phyloP scores from a whole-genome alignment of 2,888 invertebrate genomes.

The Pseudococcus jackbeardsleyi region DNA sequence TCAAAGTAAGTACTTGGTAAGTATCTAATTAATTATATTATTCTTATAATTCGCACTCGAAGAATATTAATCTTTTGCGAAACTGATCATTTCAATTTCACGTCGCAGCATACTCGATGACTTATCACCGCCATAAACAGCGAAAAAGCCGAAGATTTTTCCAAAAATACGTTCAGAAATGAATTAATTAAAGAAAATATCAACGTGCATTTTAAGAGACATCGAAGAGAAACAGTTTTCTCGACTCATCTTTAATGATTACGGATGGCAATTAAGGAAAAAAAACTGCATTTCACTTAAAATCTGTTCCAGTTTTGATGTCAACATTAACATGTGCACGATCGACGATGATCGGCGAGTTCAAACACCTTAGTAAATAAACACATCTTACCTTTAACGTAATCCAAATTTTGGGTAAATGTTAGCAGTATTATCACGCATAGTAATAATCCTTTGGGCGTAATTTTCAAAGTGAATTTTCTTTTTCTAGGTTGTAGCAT shows the following conservation, averaged over 20 bases:
- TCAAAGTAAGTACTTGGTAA: neutral
- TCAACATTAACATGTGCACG: slow-evolving; percentile 47
- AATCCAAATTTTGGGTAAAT: slow-evolving; percentile 64
- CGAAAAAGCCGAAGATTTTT: neutral
- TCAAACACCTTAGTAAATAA: slow-evolving; percentile 1
- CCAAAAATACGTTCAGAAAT: slow-evolving; percentile 21
- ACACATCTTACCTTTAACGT: slow-evolving; percentile 59
- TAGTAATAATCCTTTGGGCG: slow-evolving; percentile 61
- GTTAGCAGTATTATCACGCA: slow-evolving; percentile 62
- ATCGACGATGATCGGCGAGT: neutral
- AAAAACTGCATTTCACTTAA: slow-evolving; percentile 55
- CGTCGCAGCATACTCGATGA: neutral
- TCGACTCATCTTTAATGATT: slow-evolving; percentile 44
- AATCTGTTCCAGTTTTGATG: slow-evolving; percentile 49
- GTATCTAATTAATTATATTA: neutral
- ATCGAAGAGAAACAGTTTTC: slow-evolving; percentile 11
- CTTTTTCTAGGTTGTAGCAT: slow-evolving; percentile 64
- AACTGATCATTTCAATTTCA: slow-evolving; percentile 17
- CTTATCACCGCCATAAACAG: neutral
- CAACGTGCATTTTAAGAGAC: neutral
- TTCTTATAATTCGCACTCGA: neutral
- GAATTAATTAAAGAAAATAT: slow-evolving; percentile 41
- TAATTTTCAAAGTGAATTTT: slow-evolving; percentile 62
- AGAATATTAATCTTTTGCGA: neutral
- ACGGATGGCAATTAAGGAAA: slow-evolving; percentile 45